phyloP scores from a whole-genome alignment of 2,888 invertebrate genomes.

The Drosophila pseudotalamancana region DNA sequence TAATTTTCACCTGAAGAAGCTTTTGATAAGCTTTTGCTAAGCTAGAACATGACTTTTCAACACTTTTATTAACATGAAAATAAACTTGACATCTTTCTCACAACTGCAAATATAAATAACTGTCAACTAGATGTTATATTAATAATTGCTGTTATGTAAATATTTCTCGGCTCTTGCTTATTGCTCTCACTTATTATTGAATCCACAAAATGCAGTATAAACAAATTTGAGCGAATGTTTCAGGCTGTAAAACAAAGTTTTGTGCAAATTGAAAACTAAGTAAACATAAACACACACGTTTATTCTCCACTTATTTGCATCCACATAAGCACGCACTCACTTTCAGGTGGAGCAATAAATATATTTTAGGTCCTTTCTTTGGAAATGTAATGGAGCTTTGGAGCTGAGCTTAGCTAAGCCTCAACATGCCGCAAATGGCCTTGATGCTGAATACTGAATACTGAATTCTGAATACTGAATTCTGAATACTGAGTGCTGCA shows the following conservation, averaged over 20 bases:
- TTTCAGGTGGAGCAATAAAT: conserved; percentile 14
- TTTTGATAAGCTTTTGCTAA: too few relatives aligned
- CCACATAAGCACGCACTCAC: conserved; percentile 5
- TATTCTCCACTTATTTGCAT: conserved; percentile 2
- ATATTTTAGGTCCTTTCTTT: neutral
- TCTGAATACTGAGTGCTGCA: conserved; percentile 49
- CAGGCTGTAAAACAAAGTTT: conserved; percentile 1
- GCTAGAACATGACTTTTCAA: too few relatives aligned
- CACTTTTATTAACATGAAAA: too few relatives aligned
- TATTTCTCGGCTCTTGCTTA: too few relatives aligned
- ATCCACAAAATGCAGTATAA: conserved; percentile 1
- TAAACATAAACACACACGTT: conserved; percentile 11
- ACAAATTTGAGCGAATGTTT: neutral
- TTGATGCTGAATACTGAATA: conserved; percentile 33
- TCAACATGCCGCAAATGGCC: conserved; percentile 11
- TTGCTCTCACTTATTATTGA: conserved; percentile 8
- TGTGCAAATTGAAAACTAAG: conserved; percentile 11
- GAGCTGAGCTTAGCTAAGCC: conserved; percentile 2
- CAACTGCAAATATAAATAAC: neutral
- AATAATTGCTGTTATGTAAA: neutral
- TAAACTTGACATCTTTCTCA: too few relatives aligned
- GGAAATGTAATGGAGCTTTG: neutral
- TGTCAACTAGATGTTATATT: neutral
- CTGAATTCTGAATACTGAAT: too few relatives aligned
- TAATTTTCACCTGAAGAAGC: too few relatives aligned